phyloP scores from a whole-genome alignment of 2,888 invertebrate genomes.

The Sarcophaga caerulescens region DNA sequence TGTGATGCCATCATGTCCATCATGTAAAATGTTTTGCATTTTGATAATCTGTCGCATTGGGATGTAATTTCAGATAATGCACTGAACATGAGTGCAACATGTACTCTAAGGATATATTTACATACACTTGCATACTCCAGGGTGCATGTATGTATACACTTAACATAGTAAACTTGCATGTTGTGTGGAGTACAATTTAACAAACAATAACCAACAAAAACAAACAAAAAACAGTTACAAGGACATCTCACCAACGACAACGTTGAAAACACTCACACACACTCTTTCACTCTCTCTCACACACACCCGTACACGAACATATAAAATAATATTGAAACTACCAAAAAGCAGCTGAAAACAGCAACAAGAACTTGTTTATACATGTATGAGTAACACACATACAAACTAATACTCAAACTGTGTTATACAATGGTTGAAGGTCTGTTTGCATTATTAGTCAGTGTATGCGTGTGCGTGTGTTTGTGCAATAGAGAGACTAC shows the following conservation, averaged over 20 bases:
- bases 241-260: constrained; percentile 40
- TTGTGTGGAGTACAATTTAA: constrained; percentile 45
- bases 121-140: not conserved
- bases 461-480: constrained; percentile 8
- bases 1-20: constrained; percentile 65
- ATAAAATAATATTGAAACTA: constrained; percentile 14
- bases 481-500: constrained; percentile 34
- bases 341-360: constrained; percentile 4
- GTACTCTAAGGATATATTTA: constrained; percentile 28
- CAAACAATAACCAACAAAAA: constrained; percentile 43
- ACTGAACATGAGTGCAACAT: constrained; percentile 59
- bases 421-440: no score
- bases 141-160: constrained; percentile 7
- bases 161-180: constrained; percentile 51
- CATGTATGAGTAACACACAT: constrained; percentile 18
- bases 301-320: not conserved
- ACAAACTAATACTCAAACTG: not conserved
- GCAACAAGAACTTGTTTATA: constrained; percentile 46
- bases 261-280: not conserved
- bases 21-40: constrained; percentile 65
- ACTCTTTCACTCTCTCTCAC: not conserved
- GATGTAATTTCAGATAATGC: constrained; percentile 69
- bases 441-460: not conserved
- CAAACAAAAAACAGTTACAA: constrained; percentile 59
- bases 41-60: constrained; percentile 69